These are phyloP conservation scores for Margaritifera margaritifera DNA, from an alignment of 2,888 invertebrate genomes.

Conservation along the genomic window DNA sequence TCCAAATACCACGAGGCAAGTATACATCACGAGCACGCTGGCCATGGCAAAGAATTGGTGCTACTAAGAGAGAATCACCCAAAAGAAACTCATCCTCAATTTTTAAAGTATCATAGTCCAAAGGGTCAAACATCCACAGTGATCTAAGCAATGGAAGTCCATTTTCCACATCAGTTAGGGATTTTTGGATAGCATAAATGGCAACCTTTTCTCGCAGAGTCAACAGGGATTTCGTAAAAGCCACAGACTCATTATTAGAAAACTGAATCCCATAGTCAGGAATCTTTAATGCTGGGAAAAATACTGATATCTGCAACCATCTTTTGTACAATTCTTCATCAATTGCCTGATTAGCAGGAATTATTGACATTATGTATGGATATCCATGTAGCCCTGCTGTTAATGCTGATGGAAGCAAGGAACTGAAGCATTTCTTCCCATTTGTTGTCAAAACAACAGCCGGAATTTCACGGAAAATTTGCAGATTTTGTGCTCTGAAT, in stretches of 20 bases:
- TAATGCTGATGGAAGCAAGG: constrained; percentile 85
- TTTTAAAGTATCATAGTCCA: constrained; percentile 28
- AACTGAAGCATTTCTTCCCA: constrained; percentile 79
- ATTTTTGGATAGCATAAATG: constrained; percentile 84
- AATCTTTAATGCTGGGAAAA: constrained; percentile 91
- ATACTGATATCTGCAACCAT: constrained; percentile 90
- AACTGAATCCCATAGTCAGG: constrained; percentile 76
- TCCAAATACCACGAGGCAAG: constrained; percentile 46
- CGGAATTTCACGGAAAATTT: constrained; percentile 84
- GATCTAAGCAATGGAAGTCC: constrained; percentile 76
- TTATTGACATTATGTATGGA: constrained; percentile 89
- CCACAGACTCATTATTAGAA: constrained; percentile 80
- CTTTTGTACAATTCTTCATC: constrained; percentile 77
- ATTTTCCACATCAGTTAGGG: constrained; percentile 77
- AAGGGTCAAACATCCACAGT: constrained; percentile 52
- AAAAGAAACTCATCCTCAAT: constrained; percentile 53
- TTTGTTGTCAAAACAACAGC: constrained; percentile 90
- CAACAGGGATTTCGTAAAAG: constrained; percentile 76
- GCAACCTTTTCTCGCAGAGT: constrained; percentile 70
- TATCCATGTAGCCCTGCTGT: constrained; percentile 83
- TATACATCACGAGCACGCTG: constrained; percentile 48
- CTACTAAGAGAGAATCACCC: constrained; percentile 50
- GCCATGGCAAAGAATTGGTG: constrained; percentile 52
- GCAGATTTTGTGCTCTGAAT: constrained; percentile 81
- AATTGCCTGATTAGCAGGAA: constrained; percentile 67